Evolutionary conservation across 2,113 vertebrate species (phyloP), one percentile per base, ranked within the genome.

Genomic region (Pycnonotus jocosus): DNA sequence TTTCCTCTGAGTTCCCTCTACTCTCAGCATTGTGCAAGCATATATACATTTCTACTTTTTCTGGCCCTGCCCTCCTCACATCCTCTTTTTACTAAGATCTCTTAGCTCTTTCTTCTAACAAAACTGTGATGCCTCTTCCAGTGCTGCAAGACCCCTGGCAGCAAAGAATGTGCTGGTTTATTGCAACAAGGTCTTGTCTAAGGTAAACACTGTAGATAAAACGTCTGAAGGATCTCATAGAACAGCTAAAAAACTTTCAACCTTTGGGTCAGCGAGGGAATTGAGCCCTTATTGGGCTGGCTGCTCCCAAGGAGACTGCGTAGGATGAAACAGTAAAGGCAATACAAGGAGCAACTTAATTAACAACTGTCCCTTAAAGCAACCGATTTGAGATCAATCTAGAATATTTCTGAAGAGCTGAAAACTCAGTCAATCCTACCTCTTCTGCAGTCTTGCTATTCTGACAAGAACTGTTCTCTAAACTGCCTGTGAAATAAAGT

Each of bases 21-120:
- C 14, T 66, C 28, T 76, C 69, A 84, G 58, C 38, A 62, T 73
- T 95, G 68, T 82, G 92, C 71, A 93, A 91, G 23, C 66, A 81
- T 9, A 45, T 6, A 44, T 4, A 37, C 16, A 50, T 45, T 88
- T 69, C 40, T 14, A 38, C 40, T 42, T 80, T 33, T 45, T 24
- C 28, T 22, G 40, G 65, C 82, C 70, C 47, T 89, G 73, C 73
- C 87, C 51, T 80, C 50, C 83, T 93, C 78, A 91, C 62, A 85
- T 89, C 77, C 93, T 93, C 88, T 96, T 95, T 95, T 76, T 71
- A 76, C 33, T 25, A 51, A 76, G 25, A 62, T 28, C 35, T 58
- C 30, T 15, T 37, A 51, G 31, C 53, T 73, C 15, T 58, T 87
- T 90, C 53, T 90, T 73, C 7, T 53, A 84, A 60, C 12, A 86